Percentiles rank a stretch among this genome's conserved stretches.
Conservation (phyloP, 2,797 vertebrate genomes). For the Scyliorhinus canicula region DNA sequence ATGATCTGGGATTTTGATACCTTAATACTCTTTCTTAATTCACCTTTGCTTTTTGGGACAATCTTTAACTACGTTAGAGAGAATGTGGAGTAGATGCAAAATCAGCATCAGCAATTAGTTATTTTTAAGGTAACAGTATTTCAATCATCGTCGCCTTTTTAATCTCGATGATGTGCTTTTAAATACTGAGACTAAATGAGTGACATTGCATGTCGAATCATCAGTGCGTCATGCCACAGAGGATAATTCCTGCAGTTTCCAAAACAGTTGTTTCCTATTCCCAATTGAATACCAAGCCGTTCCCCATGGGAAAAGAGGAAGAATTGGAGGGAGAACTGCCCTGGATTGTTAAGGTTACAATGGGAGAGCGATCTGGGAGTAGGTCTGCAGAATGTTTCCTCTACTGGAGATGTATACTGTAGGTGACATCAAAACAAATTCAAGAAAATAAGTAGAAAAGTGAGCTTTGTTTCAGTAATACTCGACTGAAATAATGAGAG, state of each 20-base stretch:
- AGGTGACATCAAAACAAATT: background rate
- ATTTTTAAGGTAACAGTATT: background rate
- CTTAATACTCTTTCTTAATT: background rate
- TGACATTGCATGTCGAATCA: background rate
- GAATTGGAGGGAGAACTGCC: background rate
- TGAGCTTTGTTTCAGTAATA: background rate
- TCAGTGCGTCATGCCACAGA: background rate
- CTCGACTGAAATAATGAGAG: background rate
- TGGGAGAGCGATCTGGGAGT: background rate
- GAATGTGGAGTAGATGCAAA: background rate
- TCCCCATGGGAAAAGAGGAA: background rate
- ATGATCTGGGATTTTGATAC: background rate
- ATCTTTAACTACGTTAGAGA: constrained; percentile 32
- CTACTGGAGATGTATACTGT: background rate
- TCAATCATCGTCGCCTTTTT: background rate
- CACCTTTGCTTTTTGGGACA: constrained; percentile 29
- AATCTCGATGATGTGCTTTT: background rate
- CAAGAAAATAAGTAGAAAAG: background rate
- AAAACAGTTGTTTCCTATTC: background rate
- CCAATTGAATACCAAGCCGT: background rate
- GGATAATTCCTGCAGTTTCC: background rate
- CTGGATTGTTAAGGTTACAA: background rate
- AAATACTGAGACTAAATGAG: background rate
- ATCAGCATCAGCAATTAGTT: background rate
- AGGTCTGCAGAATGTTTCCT: background rate